Evolutionary conservation across 1,140 invertebrate genomes (phyloP), one percentile per base, ranked within the genome.

Genomic region (Drosophila sproati): DNA sequence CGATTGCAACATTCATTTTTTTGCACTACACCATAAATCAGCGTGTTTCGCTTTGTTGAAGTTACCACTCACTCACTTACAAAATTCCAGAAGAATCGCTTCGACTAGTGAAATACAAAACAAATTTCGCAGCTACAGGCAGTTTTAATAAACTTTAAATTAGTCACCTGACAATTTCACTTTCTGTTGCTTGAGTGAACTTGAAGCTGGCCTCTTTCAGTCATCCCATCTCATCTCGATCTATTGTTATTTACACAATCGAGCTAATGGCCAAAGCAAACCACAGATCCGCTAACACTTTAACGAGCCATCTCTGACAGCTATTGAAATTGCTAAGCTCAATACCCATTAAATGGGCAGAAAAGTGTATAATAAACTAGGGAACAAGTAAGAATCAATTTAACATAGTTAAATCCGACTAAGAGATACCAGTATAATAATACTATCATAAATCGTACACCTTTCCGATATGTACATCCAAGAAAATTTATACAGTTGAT

Each of bases 141-240:
- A 66, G 73, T 83, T 77, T 77, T 68, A 74, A 68, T 60, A 54
- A 73, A 62, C 67, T 80, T 54, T 5, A 63, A 70, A 70, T 86
- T 85, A 77, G 81, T 85, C 77, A 80, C 51, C 55, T 68, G 34
- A 59, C 70, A 85, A 73, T 85, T 83, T 83, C 81, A 85, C 81
- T 85, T 83, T 83, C 73, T 29, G 31, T 5, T 60, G 48, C 45
- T 66, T 75, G 66, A 82, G 81, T 73, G 50, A 77, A 85, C 66
- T 63, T 73, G 51, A 64, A 80, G 62, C 64, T 67, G 41, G 35
- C 50, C 56, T 62, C 54, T 73, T 31, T 51, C 67, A 47, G 66
- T 20, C 55, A 48, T 20, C 31, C 29, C 41, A 34, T 34, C 20
- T 20, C 20, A 20, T 20, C 20, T 51, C 29, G 39, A 74, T 78